These are phyloP conservation scores for Calephelis nemesis DNA, from an alignment of 1,140 invertebrate species.

Conservation along the genomic window DNA sequence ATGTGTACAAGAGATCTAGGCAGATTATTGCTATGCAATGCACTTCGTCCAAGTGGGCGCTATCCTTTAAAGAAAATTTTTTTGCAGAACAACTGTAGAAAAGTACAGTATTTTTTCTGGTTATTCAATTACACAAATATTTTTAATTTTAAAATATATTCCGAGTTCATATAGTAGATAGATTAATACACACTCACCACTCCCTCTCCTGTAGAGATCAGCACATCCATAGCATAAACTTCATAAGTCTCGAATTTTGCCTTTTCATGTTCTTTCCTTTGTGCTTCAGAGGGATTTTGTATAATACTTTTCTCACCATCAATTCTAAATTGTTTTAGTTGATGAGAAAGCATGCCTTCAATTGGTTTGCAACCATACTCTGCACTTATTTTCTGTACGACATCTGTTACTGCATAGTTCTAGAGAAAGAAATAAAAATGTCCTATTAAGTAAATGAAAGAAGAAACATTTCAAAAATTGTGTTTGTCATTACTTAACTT, in stretches of 20 bases:
- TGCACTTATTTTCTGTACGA: conserved; percentile 95
- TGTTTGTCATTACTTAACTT: background rate
- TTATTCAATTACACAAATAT: too few species aligned
- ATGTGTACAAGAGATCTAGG: too few species aligned
- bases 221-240: conserved; percentile 99
- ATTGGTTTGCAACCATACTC: conserved; percentile 98
- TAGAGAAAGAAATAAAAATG: conserved; percentile 68
- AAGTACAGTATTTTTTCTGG: too few species aligned
- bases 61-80: too few species aligned
- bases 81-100: too few species aligned
- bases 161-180: too few species aligned
- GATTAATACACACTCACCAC: conserved; percentile 48
- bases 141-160: too few species aligned
- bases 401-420: conserved; percentile 95
- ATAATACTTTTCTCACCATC: conserved; percentile 99
- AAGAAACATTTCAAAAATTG: conserved; percentile 3
- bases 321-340: conserved; percentile 97
- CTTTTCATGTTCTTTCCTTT: conserved; percentile 98
- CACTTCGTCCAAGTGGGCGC: too few species aligned
- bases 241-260: conserved; percentile 97
- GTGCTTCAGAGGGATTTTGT: conserved; percentile 94
- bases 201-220: conserved; percentile 88
- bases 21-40: too few species aligned
- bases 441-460: conserved; percentile 4
- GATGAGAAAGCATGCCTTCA: conserved; percentile 99